Percentiles rank a stretch among this genome's conserved stretches.
phyloP scores from a whole-genome alignment of 1,140 invertebrate species.

The Ephestia elutella region DNA sequence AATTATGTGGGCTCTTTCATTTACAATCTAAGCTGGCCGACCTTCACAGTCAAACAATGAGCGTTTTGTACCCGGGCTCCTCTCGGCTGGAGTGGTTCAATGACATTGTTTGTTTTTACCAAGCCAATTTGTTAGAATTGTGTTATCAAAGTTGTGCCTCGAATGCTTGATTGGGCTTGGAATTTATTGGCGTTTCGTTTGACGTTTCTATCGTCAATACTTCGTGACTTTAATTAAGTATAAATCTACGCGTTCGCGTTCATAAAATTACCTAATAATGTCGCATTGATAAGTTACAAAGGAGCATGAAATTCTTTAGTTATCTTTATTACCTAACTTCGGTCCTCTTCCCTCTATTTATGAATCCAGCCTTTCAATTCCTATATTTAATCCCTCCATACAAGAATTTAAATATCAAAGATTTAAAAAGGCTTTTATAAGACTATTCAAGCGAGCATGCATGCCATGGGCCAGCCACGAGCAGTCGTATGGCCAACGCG shows the following conservation, averaged over 20 bases:
- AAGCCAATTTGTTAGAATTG: background rate
- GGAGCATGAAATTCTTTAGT: too few relatives aligned
- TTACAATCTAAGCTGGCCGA: slow-evolving; percentile 12
- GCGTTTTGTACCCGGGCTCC: slow-evolving; percentile 19
- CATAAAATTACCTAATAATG: background rate
- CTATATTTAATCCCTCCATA: background rate
- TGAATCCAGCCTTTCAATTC: background rate
- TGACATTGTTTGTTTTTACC: slow-evolving; percentile 2
- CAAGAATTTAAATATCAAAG: slow-evolving; percentile 1
- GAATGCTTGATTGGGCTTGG: background rate
- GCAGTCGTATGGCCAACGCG: slow-evolving; percentile 46
- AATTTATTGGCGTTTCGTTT: slow-evolving; percentile 3
- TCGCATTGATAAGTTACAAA: too few relatives aligned
- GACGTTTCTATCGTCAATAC: background rate
- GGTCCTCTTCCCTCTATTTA: too few relatives aligned
- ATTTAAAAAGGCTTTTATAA: background rate
- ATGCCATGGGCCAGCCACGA: slow-evolving; percentile 25
- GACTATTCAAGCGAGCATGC: background rate
- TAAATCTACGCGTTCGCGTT: slow-evolving; percentile 1
- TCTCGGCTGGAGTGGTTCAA: background rate
- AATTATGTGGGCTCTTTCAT: slow-evolving; percentile 3
- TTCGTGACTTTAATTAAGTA: slow-evolving; percentile 3
- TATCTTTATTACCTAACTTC: too few relatives aligned
- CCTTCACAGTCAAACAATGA: slow-evolving; percentile 30
- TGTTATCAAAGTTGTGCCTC: background rate